Conservation (phyloP, 2,113 vertebrate genomes). For the Pachyramphus minor region DNA sequence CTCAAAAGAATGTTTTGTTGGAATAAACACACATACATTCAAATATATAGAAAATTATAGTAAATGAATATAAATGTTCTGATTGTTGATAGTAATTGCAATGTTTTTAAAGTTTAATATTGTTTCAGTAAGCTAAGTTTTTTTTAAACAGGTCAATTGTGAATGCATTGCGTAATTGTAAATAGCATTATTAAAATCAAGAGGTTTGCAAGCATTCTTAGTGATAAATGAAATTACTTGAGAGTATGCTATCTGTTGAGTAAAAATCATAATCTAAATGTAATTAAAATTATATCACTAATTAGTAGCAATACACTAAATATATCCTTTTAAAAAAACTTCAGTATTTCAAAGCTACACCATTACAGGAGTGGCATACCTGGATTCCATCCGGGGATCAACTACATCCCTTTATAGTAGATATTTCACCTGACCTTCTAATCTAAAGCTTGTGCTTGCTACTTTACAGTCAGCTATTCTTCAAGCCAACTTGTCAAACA, state of each 20-base stretch:
- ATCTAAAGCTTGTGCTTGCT: conserved; percentile 40
- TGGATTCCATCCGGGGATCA: not conserved
- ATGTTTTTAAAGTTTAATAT: not conserved
- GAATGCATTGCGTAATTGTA: not conserved
- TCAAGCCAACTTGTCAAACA: conserved; percentile 48
- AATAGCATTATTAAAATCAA: not conserved
- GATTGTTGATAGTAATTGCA: not conserved
- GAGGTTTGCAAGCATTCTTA: not conserved
- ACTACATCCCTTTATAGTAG: not conserved
- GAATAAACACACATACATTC: not conserved
- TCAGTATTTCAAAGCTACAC: not conserved
- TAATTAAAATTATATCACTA: not conserved
- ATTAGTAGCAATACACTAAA: not conserved
- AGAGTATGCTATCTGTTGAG: not conserved
- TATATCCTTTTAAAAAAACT: not conserved
- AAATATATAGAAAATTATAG: not conserved
- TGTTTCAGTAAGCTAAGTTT: not conserved
- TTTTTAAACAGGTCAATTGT: not conserved
- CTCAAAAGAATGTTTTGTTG: not conserved
- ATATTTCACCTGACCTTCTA: conserved; percentile 53
- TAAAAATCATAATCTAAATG: not conserved
- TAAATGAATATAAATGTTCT: not conserved
- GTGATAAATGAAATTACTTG: not conserved
- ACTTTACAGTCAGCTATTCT: conserved; percentile 29
- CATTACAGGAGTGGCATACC: not conserved